Evolutionary conservation across 2,113 vertebrate species (phyloP).

Genomic region (Solenodon paradoxus): DNA sequence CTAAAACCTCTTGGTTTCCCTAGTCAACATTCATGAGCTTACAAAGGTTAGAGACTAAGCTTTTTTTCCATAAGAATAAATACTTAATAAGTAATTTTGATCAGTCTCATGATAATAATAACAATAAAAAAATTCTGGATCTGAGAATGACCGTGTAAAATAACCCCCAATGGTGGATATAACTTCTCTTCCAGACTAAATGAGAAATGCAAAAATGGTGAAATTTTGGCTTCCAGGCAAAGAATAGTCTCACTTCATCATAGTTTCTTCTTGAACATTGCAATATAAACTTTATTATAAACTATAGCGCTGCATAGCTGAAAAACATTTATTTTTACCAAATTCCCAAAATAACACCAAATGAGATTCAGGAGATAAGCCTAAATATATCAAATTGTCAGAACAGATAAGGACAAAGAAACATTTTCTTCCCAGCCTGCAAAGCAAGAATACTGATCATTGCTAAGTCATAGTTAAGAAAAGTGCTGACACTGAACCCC

Average conservation of each 20-base stretch:
- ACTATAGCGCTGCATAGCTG: slow-evolving; percentile 45
- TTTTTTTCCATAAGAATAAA: too few relatives aligned
- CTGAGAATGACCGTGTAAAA: slow-evolving; percentile 34
- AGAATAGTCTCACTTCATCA: neutral
- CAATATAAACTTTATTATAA: slow-evolving; percentile 67
- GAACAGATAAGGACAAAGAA: slow-evolving; percentile 59
- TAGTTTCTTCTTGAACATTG: slow-evolving; percentile 50
- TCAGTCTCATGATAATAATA: slow-evolving; percentile 12
- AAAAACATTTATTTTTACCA: slow-evolving; percentile 72
- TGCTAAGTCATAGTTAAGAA: neutral
- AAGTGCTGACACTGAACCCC: slow-evolving; percentile 14
- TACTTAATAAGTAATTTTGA: slow-evolving; percentile 31
- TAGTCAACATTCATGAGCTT: slow-evolving; percentile 10
- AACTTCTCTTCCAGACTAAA: neutral
- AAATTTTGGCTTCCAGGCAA: neutral
- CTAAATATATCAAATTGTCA: slow-evolving; percentile 73
- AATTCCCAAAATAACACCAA: slow-evolving; percentile 59
- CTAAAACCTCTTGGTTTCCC: neutral
- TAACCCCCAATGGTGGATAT: neutral
- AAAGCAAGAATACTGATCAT: slow-evolving; percentile 58
- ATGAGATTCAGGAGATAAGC: slow-evolving; percentile 71
- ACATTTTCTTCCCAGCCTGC: neutral
- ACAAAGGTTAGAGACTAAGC: neutral
- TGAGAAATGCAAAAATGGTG: slow-evolving; percentile 6
- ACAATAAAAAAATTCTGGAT: slow-evolving; percentile 11